A percentile compares a stretch with the other conserved stretches of the same genome.
Conservation (phyloP, 2,113 vertebrate genomes). For the Neopipo cinnamomea region DNA sequence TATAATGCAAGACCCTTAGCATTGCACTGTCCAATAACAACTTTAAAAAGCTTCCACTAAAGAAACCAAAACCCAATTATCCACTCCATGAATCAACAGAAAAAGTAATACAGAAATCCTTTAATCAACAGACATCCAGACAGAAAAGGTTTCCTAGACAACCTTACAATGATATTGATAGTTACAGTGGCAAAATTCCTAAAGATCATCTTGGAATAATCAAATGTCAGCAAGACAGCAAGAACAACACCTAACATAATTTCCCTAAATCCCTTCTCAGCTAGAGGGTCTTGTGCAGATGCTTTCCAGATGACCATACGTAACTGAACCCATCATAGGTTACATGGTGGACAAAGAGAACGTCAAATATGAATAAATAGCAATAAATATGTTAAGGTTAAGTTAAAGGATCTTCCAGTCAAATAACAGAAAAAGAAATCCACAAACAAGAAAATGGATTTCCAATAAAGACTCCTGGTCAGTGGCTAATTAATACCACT, state of each 20-base stretch:
- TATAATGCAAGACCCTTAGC: not conserved
- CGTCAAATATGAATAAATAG: not conserved
- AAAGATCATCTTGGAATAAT: slow-evolving; percentile 39
- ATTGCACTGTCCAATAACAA: not conserved
- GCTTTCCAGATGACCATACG: not conserved
- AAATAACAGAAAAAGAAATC: not conserved
- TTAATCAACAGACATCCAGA: slow-evolving; percentile 11
- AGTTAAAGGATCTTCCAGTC: not conserved
- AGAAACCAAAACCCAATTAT: slow-evolving; percentile 5
- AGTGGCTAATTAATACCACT: not conserved
- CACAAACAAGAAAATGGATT: not conserved
- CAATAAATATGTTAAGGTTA: not conserved
- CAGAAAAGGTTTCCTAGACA: slow-evolving; percentile 39
- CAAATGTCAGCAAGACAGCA: not conserved
- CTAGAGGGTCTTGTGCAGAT: not conserved
- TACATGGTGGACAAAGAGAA: not conserved
- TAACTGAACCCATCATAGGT: not conserved
- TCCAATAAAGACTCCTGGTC: not conserved
- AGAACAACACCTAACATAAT: slow-evolving; percentile 27
- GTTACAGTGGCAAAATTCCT: slow-evolving; percentile 10
- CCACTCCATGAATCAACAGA: not conserved
- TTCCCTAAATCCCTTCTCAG: not conserved
- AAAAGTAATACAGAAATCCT: slow-evolving; percentile 10
- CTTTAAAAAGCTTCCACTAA: not conserved
- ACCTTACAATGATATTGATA: not conserved